These are phyloP conservation scores for Brachypterus glaber DNA, from an alignment of 2,888 invertebrate genomes.

Conservation along the genomic window DNA sequence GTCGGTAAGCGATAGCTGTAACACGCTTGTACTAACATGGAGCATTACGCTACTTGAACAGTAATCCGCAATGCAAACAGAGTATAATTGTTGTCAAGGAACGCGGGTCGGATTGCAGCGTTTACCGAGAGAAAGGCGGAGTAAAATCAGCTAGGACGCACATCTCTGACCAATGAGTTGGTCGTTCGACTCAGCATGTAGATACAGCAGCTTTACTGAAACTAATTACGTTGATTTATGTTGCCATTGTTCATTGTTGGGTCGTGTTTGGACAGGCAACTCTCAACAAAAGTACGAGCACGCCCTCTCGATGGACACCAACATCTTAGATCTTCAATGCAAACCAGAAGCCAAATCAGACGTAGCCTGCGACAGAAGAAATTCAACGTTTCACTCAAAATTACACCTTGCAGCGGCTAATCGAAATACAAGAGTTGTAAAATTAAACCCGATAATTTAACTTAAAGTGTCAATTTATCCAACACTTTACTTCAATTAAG, in stretches of 20 bases:
- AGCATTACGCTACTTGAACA: slow-evolving; percentile 16
- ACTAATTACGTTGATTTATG: slow-evolving; percentile 94
- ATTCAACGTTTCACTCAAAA: too few species aligned
- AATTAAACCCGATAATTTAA: too few species aligned
- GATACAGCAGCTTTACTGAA: slow-evolving; percentile 49
- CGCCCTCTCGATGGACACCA: slow-evolving; percentile 31
- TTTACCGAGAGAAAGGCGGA: slow-evolving; percentile 47
- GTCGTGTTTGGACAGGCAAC: slow-evolving; percentile 45
- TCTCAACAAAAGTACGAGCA: slow-evolving; percentile 37
- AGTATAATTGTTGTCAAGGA: slow-evolving; percentile 15
- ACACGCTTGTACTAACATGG: slow-evolving; percentile 24
- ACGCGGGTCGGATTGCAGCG: slow-evolving; percentile 9
- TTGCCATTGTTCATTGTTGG: slow-evolving; percentile 86
- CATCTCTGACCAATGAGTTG: slow-evolving; percentile 58
- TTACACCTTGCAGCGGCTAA: too few species aligned
- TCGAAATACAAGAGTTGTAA: too few species aligned
- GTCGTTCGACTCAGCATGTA: slow-evolving; percentile 44
- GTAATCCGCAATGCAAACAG: slow-evolving; percentile 15
- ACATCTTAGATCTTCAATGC: not conserved
- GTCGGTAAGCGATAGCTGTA: slow-evolving; percentile 20
- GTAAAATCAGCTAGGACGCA: slow-evolving; percentile 39
- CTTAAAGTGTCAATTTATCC: too few species aligned
- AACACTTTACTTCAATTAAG: too few species aligned
- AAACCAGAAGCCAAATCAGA: too few species aligned
- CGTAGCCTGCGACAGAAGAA: too few species aligned